Percentiles rank a stretch among this genome's conserved stretches.
These are phyloP conservation scores for Scalopus aquaticus DNA, from an alignment of 2,113 vertebrate species.

Conservation along the genomic window DNA sequence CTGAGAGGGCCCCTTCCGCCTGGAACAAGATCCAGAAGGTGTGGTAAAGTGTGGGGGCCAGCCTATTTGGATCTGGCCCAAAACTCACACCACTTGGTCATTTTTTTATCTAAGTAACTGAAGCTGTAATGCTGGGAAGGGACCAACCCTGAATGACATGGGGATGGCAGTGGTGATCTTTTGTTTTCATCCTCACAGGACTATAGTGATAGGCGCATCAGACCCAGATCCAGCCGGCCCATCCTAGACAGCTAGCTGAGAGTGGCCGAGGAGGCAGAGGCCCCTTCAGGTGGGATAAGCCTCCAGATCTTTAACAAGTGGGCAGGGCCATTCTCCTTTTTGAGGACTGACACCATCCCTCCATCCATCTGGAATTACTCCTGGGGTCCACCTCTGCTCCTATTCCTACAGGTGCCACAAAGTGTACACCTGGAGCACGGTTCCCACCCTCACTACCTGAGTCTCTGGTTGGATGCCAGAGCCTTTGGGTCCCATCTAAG, in stretches of 20 bases:
- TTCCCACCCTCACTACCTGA: background rate
- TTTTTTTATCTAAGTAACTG: background rate
- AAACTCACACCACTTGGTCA: background rate
- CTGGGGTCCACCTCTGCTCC: background rate
- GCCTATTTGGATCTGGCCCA: background rate
- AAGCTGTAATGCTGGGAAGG: background rate
- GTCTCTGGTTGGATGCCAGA: background rate
- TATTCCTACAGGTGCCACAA: background rate
- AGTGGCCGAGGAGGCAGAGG: too few species aligned
- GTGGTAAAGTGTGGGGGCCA: background rate
- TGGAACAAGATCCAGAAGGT: background rate
- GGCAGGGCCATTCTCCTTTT: background rate
- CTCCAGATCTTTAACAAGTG: background rate
- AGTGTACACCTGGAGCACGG: too few species aligned
- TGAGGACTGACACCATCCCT: background rate
- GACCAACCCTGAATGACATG: background rate
- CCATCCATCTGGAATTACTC: rapidly evolving
- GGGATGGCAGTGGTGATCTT: background rate
- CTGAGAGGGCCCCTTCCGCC: background rate
- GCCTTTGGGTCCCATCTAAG: background rate
- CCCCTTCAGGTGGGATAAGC: background rate
- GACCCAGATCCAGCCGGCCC: background rate
- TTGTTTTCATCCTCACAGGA: background rate
- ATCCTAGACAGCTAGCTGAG: background rate
- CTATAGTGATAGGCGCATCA: background rate